phyloP scores from a whole-genome alignment of 2,797 vertebrate genomes.

The Bradypodion ventrale region DNA sequence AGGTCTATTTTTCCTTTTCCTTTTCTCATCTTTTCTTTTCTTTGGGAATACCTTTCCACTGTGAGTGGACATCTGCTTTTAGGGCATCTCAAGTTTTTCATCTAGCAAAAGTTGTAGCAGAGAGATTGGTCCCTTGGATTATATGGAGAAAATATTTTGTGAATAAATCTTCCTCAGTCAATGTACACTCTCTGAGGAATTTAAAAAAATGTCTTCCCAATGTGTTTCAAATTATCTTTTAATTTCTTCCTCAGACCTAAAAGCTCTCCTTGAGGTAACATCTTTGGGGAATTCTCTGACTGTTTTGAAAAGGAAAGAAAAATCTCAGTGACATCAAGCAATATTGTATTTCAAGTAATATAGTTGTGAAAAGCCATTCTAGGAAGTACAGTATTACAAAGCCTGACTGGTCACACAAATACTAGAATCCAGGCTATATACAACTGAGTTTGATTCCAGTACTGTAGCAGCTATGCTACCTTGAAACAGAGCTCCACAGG shows the following conservation, averaged over 20 bases:
- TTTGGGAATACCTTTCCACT: conserved; percentile 46
- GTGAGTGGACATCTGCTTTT: conserved; percentile 63
- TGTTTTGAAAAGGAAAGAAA: conserved; percentile 17
- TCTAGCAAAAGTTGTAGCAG: conserved; percentile 48
- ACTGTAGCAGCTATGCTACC: not conserved
- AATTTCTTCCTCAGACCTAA: not conserved
- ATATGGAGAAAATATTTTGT: conserved; percentile 30
- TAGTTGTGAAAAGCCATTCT: not conserved
- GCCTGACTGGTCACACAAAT: not conserved
- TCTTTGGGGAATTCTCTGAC: not conserved
- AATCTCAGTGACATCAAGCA: conserved; percentile 3
- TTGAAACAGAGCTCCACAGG: not conserved
- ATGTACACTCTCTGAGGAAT: conserved; percentile 13
- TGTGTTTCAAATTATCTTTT: conserved; percentile 29
- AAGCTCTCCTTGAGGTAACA: conserved; percentile 5
- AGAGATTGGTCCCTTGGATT: conserved; percentile 31
- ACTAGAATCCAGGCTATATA: not conserved
- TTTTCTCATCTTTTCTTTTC: no score
- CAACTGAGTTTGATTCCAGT: conserved; percentile 8
- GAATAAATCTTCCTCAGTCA: conserved; percentile 29
- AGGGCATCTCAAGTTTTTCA: conserved; percentile 50
- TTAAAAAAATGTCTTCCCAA: not conserved
- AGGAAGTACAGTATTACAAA: not conserved
- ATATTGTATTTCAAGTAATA: conserved; percentile 22
- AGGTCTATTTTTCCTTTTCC: conserved; percentile 5